Evolutionary conservation across 2,113 vertebrate genomes (phyloP).

Genomic region (Anoura caudifer): DNA sequence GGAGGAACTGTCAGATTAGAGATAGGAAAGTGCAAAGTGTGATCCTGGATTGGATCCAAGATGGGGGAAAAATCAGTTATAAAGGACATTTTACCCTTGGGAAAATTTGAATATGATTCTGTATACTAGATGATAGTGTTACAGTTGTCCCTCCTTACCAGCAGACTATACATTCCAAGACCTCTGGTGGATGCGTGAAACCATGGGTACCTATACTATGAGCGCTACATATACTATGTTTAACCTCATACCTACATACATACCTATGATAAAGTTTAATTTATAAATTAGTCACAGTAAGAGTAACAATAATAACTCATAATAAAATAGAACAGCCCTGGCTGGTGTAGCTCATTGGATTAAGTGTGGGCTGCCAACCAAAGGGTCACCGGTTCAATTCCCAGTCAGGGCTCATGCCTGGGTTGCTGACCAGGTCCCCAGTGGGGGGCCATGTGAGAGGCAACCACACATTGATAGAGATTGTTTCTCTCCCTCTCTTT

Average conservation of each 20-base stretch:
- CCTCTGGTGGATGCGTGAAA: not conserved
- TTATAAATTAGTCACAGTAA: not conserved
- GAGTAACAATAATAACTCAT: not conserved
- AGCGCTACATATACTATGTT: not conserved
- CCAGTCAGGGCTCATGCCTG: no score
- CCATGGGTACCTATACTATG: not conserved
- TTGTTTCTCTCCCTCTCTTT: no score
- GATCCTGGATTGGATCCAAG: not conserved
- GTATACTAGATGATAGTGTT: not conserved
- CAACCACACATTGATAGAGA: no score
- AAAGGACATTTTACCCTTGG: not conserved
- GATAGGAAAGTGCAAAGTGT: not conserved
- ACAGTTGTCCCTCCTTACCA: not conserved
- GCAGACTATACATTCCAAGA: not conserved
- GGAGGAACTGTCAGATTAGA: not conserved
- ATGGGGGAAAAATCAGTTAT: not conserved
- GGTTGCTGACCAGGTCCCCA: no score
- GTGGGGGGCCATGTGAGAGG: no score
- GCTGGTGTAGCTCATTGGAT: no score
- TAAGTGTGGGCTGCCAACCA: no score
- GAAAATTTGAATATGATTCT: not conserved
- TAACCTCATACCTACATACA: not conserved
- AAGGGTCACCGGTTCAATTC: no score
- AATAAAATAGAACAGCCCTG: not conserved
- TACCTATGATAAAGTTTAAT: not conserved